phyloP scores from a whole-genome alignment of 2,113 vertebrate genomes.

The Megaptera novaeangliae region DNA sequence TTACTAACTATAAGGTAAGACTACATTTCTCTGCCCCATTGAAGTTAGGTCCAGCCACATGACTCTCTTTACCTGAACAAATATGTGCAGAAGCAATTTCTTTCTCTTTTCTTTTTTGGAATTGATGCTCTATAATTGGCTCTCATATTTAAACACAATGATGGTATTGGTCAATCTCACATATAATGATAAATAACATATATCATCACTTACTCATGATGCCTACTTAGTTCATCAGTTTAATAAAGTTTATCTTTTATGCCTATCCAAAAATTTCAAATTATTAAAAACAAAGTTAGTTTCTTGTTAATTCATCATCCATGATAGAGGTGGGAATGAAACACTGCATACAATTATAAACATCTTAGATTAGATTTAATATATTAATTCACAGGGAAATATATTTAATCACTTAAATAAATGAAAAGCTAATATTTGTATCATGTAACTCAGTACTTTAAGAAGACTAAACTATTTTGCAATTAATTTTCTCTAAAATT shows the following conservation, averaged over 20 bases:
- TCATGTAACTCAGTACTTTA: slow-evolving; percentile 38
- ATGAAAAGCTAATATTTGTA: slow-evolving; percentile 65
- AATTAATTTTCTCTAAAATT: slow-evolving; percentile 60
- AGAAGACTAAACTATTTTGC: slow-evolving; percentile 50
- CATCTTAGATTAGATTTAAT: slow-evolving; percentile 27
- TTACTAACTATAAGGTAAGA: background rate
- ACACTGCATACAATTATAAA: background rate
- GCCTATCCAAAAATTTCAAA: background rate
- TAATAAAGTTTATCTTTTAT: background rate
- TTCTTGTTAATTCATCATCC: background rate
- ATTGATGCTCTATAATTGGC: background rate
- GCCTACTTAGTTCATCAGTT: background rate
- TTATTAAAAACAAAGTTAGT: background rate
- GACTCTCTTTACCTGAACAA: background rate
- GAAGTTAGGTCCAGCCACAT: background rate
- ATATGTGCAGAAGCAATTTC: background rate
- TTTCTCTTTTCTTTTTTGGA: background rate
- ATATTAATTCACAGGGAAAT: slow-evolving; percentile 44
- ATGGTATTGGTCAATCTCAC: background rate
- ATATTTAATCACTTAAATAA: slow-evolving; percentile 54
- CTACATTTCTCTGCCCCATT: background rate
- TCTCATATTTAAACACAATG: background rate
- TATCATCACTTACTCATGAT: background rate
- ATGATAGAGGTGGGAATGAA: background rate
- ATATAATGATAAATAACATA: background rate